Conservation (phyloP, 2,888 invertebrate species). For the Pharmacophagus antenor region DNA sequence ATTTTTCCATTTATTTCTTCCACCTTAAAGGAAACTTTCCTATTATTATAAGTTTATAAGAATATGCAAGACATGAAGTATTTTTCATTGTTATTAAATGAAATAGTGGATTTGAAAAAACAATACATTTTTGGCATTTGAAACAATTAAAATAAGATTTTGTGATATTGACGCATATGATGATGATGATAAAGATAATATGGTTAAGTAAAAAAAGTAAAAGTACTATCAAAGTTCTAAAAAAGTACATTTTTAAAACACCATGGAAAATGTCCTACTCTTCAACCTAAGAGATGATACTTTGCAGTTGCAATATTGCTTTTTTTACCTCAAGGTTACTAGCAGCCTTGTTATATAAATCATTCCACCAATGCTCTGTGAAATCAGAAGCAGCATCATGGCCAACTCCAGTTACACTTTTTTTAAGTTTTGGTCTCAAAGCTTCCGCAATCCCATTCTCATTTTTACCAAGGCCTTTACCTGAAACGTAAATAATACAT, state of each 20-base stretch:
- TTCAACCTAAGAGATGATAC: too few species aligned
- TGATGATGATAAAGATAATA: too few species aligned
- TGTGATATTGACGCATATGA: too few species aligned
- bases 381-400: slow-evolving; percentile 87
- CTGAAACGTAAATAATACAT: slow-evolving; percentile 59
- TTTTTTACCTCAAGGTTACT: slow-evolving; percentile 81
- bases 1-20: slow-evolving; percentile 66
- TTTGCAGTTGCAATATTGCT: too few species aligned
- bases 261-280: too few species aligned
- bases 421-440: slow-evolving; percentile 89
- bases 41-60: neutral
- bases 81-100: too few species aligned
- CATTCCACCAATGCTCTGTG: slow-evolving; percentile 93
- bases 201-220: too few species aligned
- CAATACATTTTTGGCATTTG: too few species aligned
- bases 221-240: too few species aligned
- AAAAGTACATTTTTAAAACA: too few species aligned
- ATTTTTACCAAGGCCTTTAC: slow-evolving; percentile 91
- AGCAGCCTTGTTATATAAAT: slow-evolving; percentile 87
- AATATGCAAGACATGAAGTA: neutral
- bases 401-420: slow-evolving; percentile 89
- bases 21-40: slow-evolving; percentile 40
- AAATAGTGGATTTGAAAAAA: too few species aligned
- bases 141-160: too few species aligned
- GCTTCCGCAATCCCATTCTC: slow-evolving; percentile 89